Base-by-base conservation (phyloP, 2,113 vertebrate species). In the Ovis aries region DNA sequence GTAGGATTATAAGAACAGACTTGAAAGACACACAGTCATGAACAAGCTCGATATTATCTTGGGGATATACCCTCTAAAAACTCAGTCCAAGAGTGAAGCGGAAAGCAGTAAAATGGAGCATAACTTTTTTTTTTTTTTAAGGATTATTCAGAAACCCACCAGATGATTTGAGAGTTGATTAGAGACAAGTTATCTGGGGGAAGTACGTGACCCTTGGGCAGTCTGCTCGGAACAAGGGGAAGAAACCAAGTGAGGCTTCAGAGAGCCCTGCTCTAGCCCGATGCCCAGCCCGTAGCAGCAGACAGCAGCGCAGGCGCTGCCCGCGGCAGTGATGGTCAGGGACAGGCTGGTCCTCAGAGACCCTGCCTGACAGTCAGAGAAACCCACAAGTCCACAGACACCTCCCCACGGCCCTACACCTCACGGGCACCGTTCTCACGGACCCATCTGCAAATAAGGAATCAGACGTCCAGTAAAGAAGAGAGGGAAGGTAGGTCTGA, bases 301-400 rank as follows among this genome's bases (percentile, higher is more conserved):
- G n/a, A 31, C 1, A 33, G 2, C 7, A 2, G 15, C 0, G 29
- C 0, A 31, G 57, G 78, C 1, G 1, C 50, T 3, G 3, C 8
- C 15, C 36, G 19, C 31, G n/a, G 10, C 53, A 27, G 25, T 17
- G 15, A 16, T 5, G 16, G 53, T 19, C 15, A 36, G 53, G 23
- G 48, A 29, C 12, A 13, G 36, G 50, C 23, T 81, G 23, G 29
- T 36, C 50, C 12, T 85, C 57, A 59, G 60, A 29, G 36, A 43
- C 53, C 36, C 27, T 60, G 36, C 7, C 16, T 14, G 15, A 7
- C 11, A 31, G 29, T 55, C 13, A 29, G 7, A 10, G 27, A n/a
- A 45, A 59, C 6, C 5, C 64, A 25, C 40, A 50, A 57, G 59
- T 4, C 5, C 7, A 10, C 14, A 7, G 3, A 45, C 9, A 48